Base-by-base conservation (phyloP, 2,797 vertebrate species). In the Yasuhikotakia modesta region DNA sequence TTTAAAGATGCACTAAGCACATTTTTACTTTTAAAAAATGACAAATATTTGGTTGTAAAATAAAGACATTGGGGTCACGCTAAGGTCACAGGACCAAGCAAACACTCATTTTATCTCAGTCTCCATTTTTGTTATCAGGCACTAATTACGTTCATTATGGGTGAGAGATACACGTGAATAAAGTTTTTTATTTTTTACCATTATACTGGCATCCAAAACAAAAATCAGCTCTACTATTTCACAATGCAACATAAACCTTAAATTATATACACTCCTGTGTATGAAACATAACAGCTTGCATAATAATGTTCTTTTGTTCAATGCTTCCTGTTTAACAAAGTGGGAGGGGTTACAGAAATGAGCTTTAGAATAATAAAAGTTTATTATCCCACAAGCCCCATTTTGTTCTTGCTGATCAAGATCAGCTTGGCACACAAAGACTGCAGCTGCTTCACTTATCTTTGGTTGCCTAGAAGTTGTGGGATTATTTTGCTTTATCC, bases 391-490 rank as follows among this genome's bases (percentile, higher is more conserved):
- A 5, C 14, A 71, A 45, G 32, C 35, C 35, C 57, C 32, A n/a
- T 12, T 46, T 75, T 57, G 35, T 74, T 74, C 32, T 67, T n/a
- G n/a, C n/a, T n/a, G n/a, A n/a, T 55, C 24, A 17, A n/a, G n/a
- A n/a, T n/a, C n/a, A n/a, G n/a, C n/a, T n/a, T n/a, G n/a, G n/a
- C n/a, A n/a, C n/a, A n/a, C n/a, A n/a, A n/a, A n/a, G n/a, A n/a
- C 66, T 57, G 66, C 8, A 50, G 66, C 66, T 61, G 66, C 75
- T 77, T n/a, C 61, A n/a, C 65, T 77, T 55, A 22, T 67, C 50
- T 39, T 68, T 57, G 58, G 58, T 74, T 65, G 48, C 19, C 6
- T 48, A 45, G 39, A 61, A 46, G 72, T 55, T 17, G 35, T 61
- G 63, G 21, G 61, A 43, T 19, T 72, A 50, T 67, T 61, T 67